Evolutionary conservation across 1,140 invertebrate genomes (phyloP).

Genomic region (Ptiloglossa arizonensis): DNA sequence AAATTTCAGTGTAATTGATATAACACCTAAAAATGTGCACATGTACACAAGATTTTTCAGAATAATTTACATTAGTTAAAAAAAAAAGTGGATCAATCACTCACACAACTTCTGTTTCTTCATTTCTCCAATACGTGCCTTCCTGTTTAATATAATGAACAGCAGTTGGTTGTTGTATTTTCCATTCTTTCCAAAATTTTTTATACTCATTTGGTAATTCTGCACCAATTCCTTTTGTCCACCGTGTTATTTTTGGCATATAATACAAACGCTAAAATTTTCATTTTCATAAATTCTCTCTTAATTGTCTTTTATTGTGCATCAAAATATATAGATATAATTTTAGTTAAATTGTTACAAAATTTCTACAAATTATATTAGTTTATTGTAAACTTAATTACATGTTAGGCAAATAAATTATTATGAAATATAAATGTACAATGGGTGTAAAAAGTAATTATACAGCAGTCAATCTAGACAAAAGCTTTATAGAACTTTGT

Average conservation of each 20-base stretch:
- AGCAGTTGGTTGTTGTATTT: slow-evolving; percentile 86
- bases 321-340: neutral
- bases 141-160: slow-evolving; percentile 93
- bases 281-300: neutral
- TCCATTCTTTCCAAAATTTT: slow-evolving; percentile 94
- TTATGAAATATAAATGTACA: no score
- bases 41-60: neutral
- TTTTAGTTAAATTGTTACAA: neutral
- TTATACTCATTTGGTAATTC: slow-evolving; percentile 92
- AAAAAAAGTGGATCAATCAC: slow-evolving; percentile 48
- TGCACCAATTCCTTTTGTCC: slow-evolving; percentile 84
- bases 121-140: slow-evolving; percentile 88
- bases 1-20: no score
- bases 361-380: neutral
- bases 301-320: neutral
- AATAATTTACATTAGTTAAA: neutral
- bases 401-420: no score
- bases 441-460: no score
- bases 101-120: slow-evolving; percentile 87
- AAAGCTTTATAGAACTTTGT: no score
- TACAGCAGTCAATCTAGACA: no score
- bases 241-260: slow-evolving; percentile 75
- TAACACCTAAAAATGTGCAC: no score
- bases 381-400: neutral
- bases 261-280: slow-evolving; percentile 64